These are phyloP conservation scores for Gymnorhina tibicen DNA, from an alignment of 2,113 vertebrate species.

Conservation along the genomic window DNA sequence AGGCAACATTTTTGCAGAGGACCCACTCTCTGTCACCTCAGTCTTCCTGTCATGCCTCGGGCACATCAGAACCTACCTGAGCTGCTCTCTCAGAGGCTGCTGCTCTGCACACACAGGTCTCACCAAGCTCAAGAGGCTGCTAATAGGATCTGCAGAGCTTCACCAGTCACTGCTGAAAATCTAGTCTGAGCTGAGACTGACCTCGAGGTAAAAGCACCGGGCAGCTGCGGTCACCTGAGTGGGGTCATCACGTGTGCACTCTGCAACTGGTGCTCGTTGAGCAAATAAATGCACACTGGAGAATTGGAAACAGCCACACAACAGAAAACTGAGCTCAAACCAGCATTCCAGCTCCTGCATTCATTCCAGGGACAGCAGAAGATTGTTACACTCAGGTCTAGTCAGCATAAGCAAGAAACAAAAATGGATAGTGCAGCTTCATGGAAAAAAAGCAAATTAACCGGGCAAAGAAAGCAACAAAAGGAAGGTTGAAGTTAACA, in stretches of 20 bases:
- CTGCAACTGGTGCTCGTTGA: not conserved
- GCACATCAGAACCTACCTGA: not conserved
- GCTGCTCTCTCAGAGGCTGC: not conserved
- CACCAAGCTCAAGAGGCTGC: not conserved
- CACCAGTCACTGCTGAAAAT: not conserved
- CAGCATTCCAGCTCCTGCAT: not conserved
- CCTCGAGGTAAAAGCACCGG: not conserved
- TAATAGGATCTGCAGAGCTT: not conserved
- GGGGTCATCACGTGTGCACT: not conserved
- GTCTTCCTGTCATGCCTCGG: not conserved
- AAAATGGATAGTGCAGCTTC: not conserved
- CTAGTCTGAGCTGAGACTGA: constrained; percentile 17
- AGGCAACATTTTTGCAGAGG: not conserved
- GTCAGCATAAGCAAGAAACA: not conserved
- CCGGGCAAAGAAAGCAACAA: not conserved
- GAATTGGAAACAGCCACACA: not conserved
- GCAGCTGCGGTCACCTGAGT: not conserved
- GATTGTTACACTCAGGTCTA: not conserved
- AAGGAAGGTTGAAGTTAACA: not conserved
- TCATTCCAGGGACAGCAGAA: not conserved
- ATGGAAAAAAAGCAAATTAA: not conserved
- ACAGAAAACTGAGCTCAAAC: not conserved
- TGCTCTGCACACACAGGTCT: not conserved
- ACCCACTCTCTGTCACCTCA: not conserved
- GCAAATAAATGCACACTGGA: not conserved